Conservation (phyloP, 2,888 invertebrate genomes). For the Neoaliturus tenellus region DNA sequence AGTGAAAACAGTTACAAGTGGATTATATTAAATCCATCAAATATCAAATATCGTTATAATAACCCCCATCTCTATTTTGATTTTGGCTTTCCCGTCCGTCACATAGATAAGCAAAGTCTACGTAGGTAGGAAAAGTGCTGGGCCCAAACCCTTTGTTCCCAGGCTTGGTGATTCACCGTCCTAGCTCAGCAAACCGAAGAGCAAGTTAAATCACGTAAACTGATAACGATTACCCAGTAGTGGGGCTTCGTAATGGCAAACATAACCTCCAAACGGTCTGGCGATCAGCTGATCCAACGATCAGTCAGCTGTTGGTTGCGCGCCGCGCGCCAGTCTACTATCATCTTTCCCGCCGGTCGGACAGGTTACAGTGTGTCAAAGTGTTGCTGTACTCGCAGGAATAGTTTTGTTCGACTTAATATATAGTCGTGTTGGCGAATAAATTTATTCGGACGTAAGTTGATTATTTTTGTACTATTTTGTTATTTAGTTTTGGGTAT, state of each 20-base stretch:
- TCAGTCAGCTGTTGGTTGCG: background rate
- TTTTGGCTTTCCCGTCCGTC: no score
- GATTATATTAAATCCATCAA: no score
- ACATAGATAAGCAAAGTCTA: no score
- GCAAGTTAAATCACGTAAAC: background rate
- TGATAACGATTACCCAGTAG: constrained; percentile 16
- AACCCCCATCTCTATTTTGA: no score
- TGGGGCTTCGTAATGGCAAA: background rate
- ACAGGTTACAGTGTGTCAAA: constrained; percentile 1
- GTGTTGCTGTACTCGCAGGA: background rate
- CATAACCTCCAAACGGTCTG: constrained; percentile 4
- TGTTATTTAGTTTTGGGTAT: no score
- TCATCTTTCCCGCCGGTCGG: background rate
- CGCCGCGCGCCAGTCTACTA: background rate
- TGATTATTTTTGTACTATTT: no score
- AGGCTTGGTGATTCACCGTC: background rate
- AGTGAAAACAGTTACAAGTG: no score
- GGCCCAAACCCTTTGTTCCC: no score
- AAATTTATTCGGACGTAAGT: no score
- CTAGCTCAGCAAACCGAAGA: background rate
- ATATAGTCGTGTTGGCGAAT: no score
- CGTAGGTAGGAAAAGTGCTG: no score
- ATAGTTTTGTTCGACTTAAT: no score
- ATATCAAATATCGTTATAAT: background rate
- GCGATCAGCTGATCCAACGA: background rate